Evolutionary conservation across 2,797 vertebrate genomes (phyloP), one percentile per base, ranked within the genome.

Genomic region (Tarsius wallacei): DNA sequence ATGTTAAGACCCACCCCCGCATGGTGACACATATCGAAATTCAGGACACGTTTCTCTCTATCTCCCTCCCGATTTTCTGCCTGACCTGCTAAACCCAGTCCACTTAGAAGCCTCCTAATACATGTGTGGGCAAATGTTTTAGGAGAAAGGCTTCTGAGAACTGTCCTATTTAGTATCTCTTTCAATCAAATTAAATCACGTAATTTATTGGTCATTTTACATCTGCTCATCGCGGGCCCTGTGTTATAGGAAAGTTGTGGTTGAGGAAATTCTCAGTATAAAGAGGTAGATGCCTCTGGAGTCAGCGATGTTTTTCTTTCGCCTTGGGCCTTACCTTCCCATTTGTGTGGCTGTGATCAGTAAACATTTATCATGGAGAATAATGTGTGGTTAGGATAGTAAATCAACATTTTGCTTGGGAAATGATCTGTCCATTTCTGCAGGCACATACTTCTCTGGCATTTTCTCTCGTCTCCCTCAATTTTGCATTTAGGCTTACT

Each of bases 161-260:
- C 77, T 78, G 53, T 97, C 97, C 90, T 96, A 14, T 97, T 98
- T 94, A 93, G 26, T 97, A 94, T 94, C 66, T 63, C 12, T 98
- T 98, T 85, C 63, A 97, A 42, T 98, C 96, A 97, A 93, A 91
- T 98, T 96, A 97, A 97, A 97, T 97, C 55, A 96, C 97, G 42
- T 82, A 57, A 70, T 97, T 97, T 97, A 91, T 98, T 94, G 57
- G 93, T 94, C 97, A 71, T 91, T 97, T 97, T 95, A 81, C 88
- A 96, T 98, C 96, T 97, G 22, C 87, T 97, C 98, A 64, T 88
- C 93, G 73, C 57, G 96, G 94, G 96, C 96, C 17, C 88, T 63
- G 49, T 97, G 92, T 98, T 89, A 90, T 92, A 93, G 86, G 82
- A 97, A 61, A 89, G 66, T 61, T 80, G 33, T 49, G 71, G 26